A percentile compares a stretch with the other conserved stretches of the same genome.
phyloP scores from a whole-genome alignment of 2,888 invertebrate species.

The Troglohyphantes excavatus region DNA sequence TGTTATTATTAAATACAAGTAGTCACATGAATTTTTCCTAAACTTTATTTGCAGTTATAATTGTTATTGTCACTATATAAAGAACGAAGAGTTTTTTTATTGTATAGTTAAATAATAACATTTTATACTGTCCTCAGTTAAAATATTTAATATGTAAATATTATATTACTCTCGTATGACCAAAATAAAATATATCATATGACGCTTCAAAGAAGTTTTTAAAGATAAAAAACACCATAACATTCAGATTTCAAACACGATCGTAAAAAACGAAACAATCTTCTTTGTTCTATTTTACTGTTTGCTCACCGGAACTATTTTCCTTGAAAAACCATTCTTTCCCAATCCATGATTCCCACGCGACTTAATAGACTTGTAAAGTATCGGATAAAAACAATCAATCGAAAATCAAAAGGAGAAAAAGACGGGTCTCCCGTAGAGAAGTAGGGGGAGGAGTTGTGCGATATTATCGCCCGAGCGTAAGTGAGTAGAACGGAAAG shows the following conservation, averaged over 20 bases:
- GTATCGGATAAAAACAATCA: constrained; percentile 66
- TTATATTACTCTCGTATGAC: background rate
- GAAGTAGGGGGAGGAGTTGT: background rate
- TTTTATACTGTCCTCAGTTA: no score
- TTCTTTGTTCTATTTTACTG: background rate
- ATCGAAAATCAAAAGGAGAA: constrained; percentile 58
- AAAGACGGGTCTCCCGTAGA: background rate
- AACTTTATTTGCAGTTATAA: no score
- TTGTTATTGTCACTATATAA: no score
- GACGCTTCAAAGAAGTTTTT: no score
- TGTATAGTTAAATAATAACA: no score
- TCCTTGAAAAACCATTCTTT: constrained; percentile 25
- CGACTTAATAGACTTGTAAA: constrained; percentile 69
- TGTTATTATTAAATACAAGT: no score
- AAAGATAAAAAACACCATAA: background rate
- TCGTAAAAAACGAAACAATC: background rate
- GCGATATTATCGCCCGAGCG: constrained; percentile 31
- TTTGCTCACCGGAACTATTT: background rate
- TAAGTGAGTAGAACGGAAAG: constrained; percentile 31
- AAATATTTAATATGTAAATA: background rate
- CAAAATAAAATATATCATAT: background rate
- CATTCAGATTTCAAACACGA: background rate
- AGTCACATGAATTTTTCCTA: no score
- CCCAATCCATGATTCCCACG: constrained; percentile 34
- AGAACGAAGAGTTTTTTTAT: no score